Base-by-base conservation (phyloP, 2,888 invertebrate species). In the Hyles lineata region DNA sequence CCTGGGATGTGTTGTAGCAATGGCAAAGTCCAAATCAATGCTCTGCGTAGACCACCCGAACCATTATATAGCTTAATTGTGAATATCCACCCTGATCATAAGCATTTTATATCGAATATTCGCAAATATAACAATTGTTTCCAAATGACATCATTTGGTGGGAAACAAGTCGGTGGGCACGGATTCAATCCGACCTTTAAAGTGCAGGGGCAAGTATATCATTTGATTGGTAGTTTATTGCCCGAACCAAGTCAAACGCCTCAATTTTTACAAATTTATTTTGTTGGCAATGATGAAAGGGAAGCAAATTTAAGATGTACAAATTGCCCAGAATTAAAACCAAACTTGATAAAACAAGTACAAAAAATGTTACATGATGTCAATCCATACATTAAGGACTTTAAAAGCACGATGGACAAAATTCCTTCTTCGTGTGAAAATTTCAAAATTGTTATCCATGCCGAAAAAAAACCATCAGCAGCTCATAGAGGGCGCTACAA, bases 1-100 rank as follows among this genome's bases (percentile, higher is more conserved):
- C 25, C 73, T 2, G 77, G 79, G 21, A 78, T 79, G 76, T 81
- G 79, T 29, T 80, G 79, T 77, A 74, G 74, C n/a, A 75, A 73
- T n/a, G 79, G 79, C 1, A 82, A 80, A 73, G 75, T 80, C 7
- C 11, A 23, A 21, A 9, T 80, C 50, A 73, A 76, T 25, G 11
- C 19, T 29, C 55, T 81, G n/a, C 76, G 52, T 6, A 77, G 73
- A 11, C 79, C 80, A 50, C 72, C 55, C 1, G 76, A 79, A 43
- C 77, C 77, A 2, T 35, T 82, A 0, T 77, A 79, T 74, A 21
- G 73, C 0, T 55, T 81, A 60, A 11, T 78, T 58, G 58, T 73
- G n/a, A 11, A 32, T 17, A 76, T 76, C 3, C 19, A 58, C 23
- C 3, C 1, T 3, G 9, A 50, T 4, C 61, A 43, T 7, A n/a